Percentiles rank a stretch among this genome's conserved stretches.
Conservation (phyloP, 1,140 invertebrate genomes). For the Oryctes rhinoceros region DNA sequence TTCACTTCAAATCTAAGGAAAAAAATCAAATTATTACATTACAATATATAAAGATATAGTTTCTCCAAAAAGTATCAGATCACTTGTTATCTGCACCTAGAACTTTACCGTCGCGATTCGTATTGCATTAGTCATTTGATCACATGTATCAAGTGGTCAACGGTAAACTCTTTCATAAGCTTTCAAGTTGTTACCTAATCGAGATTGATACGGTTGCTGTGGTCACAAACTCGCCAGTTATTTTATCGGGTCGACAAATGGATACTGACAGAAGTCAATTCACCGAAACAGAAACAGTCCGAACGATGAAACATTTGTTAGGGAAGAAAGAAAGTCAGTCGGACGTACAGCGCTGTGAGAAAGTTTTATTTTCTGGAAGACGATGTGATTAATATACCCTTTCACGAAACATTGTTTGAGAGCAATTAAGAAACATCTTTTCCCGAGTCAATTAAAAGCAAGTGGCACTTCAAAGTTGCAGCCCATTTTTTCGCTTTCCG, state of each 20-base stretch:
- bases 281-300: constrained; percentile 13
- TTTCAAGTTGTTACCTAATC: constrained; percentile 7
- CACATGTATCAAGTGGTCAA: not conserved
- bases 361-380: constrained; percentile 27
- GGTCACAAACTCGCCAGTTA: constrained; percentile 1
- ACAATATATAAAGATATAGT: too few relatives aligned
- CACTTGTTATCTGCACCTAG: not conserved
- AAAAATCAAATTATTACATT: too few relatives aligned
- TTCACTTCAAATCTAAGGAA: too few relatives aligned
- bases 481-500: constrained; percentile 12
- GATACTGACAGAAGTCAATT: constrained; percentile 27
- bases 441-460: constrained; percentile 28
- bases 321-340: not conserved
- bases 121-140: not conserved
- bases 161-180: constrained; percentile 20
- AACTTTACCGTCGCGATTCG: not conserved
- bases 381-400: constrained; percentile 32
- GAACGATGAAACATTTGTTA: constrained; percentile 31
- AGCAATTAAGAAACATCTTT: constrained; percentile 34
- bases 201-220: constrained; percentile 11
- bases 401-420: constrained; percentile 29
- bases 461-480: constrained; percentile 28
- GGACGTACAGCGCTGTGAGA: not conserved
- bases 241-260: constrained; percentile 8
- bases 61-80: not conserved